Evolutionary conservation across 2,888 invertebrate genomes (phyloP), one percentile per base, ranked within the genome.

Genomic region (Hirtodrosophila histrioides): DNA sequence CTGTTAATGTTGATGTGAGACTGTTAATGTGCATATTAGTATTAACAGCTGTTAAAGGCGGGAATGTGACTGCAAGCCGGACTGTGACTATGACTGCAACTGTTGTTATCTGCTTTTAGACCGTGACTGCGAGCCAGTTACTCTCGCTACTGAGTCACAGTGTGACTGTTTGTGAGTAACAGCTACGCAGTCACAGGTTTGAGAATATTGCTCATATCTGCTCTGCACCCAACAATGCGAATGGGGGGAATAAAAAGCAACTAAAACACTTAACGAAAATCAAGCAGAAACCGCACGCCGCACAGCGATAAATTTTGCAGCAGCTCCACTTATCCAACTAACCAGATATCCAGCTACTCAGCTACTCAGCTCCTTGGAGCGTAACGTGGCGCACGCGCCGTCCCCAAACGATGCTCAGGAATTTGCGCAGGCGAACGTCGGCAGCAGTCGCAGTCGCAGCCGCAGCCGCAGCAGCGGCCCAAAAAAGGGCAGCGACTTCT

Each of bases 331-430:
- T 54, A 60, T 31, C 31, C 39, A 51, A 44, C 49, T 40, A 10
- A 40, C 45, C 39, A 39, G 33, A 35, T 29, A 57, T 11, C 6
- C 40, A 50, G 35, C 12, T 50, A 36, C 35, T 24, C 29, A 27
- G 27, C 31, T 8, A 31, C 7, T 31, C 9, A 9, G 31, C 40
- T 64, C 69, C 61, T 50, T 60, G 40, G 45, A 81, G 78, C 86
- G 78, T 69, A 75, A 85, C 86, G 75, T 74, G 64, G 71, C 75
- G 86, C 81, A 87, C 75, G 81, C 88, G 86, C 64, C 70, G 65
- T 48, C 23, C 37, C 40, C 62, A 36, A 65, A 45, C 48, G 54
- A 29, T 29, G 41, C 35, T n/a, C n/a, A 60, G 62, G 67, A 75
- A 69, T 67, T 55, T 54, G 81, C 55, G 81, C 66, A 84, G 73